phyloP scores from a whole-genome alignment of 2,113 vertebrate species.

The Cairina moschata region DNA sequence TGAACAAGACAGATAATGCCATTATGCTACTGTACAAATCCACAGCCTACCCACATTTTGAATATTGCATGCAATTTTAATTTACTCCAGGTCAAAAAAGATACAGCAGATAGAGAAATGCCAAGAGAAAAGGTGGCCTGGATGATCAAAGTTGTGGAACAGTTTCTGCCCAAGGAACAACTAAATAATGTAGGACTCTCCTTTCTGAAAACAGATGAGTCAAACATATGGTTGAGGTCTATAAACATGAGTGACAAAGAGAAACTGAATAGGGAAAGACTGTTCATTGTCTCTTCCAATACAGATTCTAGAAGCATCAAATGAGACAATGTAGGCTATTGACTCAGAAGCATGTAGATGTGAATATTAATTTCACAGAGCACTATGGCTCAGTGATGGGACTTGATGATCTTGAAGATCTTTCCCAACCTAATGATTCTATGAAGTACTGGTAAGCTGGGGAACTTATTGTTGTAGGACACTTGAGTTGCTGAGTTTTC shows the following conservation, averaged over 20 bases:
- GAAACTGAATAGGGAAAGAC: background rate
- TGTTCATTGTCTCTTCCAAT: background rate
- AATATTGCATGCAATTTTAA: constrained; percentile 1
- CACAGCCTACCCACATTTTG: background rate
- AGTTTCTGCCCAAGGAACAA: background rate
- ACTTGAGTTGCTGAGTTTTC: background rate
- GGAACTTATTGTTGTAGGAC: background rate
- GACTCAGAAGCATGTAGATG: background rate
- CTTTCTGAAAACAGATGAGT: constrained; percentile 20
- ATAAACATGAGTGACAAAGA: background rate
- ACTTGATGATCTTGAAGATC: background rate
- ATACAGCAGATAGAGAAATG: background rate
- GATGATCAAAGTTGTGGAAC: constrained; percentile 34
- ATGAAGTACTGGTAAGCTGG: background rate
- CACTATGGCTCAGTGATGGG: background rate
- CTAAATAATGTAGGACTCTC: constrained; percentile 26
- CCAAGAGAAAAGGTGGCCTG: background rate
- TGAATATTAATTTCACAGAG: constrained; percentile 12
- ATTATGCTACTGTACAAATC: background rate
- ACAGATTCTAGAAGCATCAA: background rate
- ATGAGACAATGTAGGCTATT: background rate
- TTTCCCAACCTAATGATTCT: background rate
- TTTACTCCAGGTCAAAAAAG: background rate
- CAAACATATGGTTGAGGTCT: constrained; percentile 1
- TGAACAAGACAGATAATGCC: background rate